Conservation (phyloP, 2,888 invertebrate species). For the Acanthosepion pharaonis region DNA sequence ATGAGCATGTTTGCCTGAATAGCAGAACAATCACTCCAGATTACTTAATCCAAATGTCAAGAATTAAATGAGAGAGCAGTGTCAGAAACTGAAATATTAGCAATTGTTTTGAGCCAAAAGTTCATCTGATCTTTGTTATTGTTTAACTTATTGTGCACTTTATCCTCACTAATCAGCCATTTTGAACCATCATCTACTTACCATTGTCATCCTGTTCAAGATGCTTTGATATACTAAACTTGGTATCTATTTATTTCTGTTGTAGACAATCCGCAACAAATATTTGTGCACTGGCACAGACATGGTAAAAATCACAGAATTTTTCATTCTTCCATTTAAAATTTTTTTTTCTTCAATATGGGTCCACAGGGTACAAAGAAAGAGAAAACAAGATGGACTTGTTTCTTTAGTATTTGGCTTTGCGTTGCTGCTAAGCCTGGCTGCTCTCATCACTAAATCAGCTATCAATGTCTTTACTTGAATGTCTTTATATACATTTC, state of each 20-base stretch:
- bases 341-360: background rate
- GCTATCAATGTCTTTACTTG: background rate
- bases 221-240: background rate
- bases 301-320: slow-evolving; percentile 47
- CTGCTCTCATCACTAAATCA: slow-evolving; percentile 33
- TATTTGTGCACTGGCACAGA: slow-evolving; percentile 46
- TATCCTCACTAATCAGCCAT: background rate
- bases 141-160: background rate
- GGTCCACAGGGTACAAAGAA: slow-evolving; percentile 11
- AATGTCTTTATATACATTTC: background rate
- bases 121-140: background rate
- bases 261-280: slow-evolving; percentile 44
- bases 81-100: background rate
- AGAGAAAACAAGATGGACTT: background rate
- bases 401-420: background rate
- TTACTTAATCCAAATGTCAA: no score
- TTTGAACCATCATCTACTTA: background rate
- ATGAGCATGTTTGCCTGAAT: no score
- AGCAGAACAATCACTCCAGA: no score
- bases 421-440: background rate
- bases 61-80: no score
- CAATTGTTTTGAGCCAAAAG: background rate
- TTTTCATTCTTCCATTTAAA: background rate
- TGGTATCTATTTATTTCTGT: slow-evolving; percentile 41
- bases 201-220: background rate